Evolutionary conservation across 2,888 invertebrate species (phyloP), one percentile per base, ranked within the genome.

Genomic region (Molorchus minor): DNA sequence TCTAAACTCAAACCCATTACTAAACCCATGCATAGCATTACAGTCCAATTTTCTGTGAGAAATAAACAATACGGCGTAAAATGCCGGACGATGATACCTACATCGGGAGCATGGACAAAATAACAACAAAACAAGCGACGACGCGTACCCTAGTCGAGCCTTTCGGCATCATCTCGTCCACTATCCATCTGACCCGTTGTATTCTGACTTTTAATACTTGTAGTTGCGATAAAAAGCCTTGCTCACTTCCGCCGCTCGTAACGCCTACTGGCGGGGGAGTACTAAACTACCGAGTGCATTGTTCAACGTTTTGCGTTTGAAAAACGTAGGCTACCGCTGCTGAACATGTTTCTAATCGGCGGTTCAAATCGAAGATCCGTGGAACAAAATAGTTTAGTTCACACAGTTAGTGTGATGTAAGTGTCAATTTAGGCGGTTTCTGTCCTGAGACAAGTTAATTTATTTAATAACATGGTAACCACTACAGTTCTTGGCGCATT

Each of bases 141-240:
- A 64, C 21, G 40, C 51, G 51, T 56, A 57, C 35, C 44, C 10
- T 61, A 43, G 45, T 46, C 29, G 25, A 38, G 45, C 21, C 35
- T 44, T 30, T 33, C 38, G 43, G 38, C 16, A 41, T 43, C 58
- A 59, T 49, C 56, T 44, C 43, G 64, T 49, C 25, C 58, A 68
- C 56, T 47, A 58, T 62, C 68, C 61, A 58, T 60, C 59, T 72
- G 75, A 69, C 51, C 70, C 56, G 43, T 57, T 64, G 65, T 62
- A 63, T 62, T 71, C 65, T 61, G 69, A 68, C 70, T 75, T n/a
- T 73, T 72, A 74, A 72, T 72, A 72, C 72, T 69, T 68, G 72
- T 73, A 69, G 72, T 71, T 72, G 73, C 71, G 75, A 75, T 75
- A 77, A 77, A 77, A 77, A 77, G 70, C 76, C 77, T 76, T 77